phyloP scores from a whole-genome alignment of 2,113 vertebrate genomes.

The Bubalus kerabau region DNA sequence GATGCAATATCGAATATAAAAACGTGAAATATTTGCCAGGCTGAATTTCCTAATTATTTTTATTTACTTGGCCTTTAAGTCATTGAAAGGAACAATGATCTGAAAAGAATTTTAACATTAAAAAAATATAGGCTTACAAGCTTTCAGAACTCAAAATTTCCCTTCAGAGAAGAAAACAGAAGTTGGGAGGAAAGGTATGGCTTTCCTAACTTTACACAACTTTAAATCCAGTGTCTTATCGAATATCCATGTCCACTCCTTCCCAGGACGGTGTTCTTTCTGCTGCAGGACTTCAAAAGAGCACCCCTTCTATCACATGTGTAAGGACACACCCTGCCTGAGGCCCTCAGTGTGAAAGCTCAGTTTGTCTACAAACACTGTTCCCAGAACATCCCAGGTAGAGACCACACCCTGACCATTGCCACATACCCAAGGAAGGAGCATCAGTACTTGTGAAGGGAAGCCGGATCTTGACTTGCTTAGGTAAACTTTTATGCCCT shows the following conservation, averaged over 20 bases:
- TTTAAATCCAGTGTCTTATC: neutral
- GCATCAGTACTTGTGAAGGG: neutral
- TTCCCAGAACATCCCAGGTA: neutral
- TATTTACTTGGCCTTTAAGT: slow-evolving; percentile 18
- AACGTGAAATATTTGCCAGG: neutral
- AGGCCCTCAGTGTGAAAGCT: neutral
- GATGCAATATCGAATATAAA: neutral
- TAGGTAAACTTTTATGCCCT: neutral
- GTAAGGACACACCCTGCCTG: neutral
- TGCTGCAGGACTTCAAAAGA: fast-evolving
- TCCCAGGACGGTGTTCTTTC: fast-evolving
- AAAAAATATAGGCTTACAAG: neutral
- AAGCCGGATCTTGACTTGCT: neutral
- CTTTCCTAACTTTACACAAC: neutral
- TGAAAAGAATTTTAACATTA: slow-evolving; percentile 11
- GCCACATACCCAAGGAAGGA: neutral
- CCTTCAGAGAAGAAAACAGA: neutral
- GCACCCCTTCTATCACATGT: neutral
- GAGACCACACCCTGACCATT: neutral
- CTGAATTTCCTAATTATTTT: neutral
- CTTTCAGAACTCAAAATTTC: neutral
- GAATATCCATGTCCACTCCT: neutral
- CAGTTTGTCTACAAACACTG: neutral
- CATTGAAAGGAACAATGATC: neutral
- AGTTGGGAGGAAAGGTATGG: neutral